These are phyloP conservation scores for Sinocyclocheilus anshuiensis DNA, from an alignment of 2,113 vertebrate species.

Conservation along the genomic window DNA sequence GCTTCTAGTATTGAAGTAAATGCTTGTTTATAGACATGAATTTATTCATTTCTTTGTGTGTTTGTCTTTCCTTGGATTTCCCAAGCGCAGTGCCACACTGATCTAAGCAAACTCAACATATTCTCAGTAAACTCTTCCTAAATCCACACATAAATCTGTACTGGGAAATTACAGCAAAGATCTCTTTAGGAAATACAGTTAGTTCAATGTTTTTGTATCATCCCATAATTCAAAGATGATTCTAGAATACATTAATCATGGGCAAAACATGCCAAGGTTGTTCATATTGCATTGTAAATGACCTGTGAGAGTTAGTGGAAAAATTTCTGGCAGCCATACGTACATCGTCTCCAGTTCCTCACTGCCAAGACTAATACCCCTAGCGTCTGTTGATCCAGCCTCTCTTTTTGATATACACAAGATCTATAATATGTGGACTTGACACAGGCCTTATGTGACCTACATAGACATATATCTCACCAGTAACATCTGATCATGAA, in stretches of 20 bases:
- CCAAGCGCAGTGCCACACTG: neutral
- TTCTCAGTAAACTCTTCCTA: neutral
- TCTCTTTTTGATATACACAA: slow-evolving; percentile 19
- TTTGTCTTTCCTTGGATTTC: neutral
- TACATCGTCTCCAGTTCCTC: slow-evolving; percentile 59
- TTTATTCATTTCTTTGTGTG: neutral
- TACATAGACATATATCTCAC: slow-evolving; percentile 44
- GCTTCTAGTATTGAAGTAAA: neutral
- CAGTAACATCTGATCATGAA: slow-evolving; percentile 68
- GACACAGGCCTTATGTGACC: slow-evolving; percentile 22
- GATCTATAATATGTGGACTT: slow-evolving; percentile 35
- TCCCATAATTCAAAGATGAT: slow-evolving; percentile 41
- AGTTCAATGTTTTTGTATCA: slow-evolving; percentile 40
- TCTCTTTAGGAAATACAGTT: slow-evolving; percentile 24
- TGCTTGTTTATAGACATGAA: neutral
- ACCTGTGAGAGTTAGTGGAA: slow-evolving; percentile 66
- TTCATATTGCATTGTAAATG: slow-evolving; percentile 66
- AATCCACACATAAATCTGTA: neutral
- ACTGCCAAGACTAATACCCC: slow-evolving; percentile 67
- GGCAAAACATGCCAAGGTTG: slow-evolving; percentile 67
- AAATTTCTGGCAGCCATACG: slow-evolving; percentile 63
- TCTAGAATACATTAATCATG: slow-evolving; percentile 56
- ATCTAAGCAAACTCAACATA: neutral
- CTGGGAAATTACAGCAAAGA: neutral
- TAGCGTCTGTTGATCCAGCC: slow-evolving; percentile 44